Conservation (phyloP, 37 sponge, comb jelly and placozoan genomes). For the Haliclona indistincta region DNA sequence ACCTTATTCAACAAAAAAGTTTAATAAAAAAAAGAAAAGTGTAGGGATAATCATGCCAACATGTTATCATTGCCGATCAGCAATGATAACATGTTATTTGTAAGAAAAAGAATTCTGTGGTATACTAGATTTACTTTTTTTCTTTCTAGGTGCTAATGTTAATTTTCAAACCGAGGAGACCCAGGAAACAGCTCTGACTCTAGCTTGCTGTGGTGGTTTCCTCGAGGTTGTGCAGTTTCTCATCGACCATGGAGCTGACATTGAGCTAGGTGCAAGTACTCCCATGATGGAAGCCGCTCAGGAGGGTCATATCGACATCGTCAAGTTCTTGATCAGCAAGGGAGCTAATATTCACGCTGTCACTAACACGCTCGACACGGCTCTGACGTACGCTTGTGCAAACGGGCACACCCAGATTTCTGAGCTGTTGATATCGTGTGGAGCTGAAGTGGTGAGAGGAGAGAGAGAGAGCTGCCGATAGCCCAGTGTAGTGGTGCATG, state of each 20-base stretch:
- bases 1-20: too few relatives aligned
- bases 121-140: too few relatives aligned
- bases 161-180: conserved; percentile 87
- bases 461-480: too few relatives aligned
- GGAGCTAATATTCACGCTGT: conserved; percentile 70
- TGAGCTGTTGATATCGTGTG: conserved; percentile 56
- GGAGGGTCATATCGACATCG: conserved; percentile 79
- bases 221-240: conserved; percentile 67
- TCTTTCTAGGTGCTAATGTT: conserved; percentile 64
- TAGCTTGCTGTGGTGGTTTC: conserved; percentile 86
- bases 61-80: too few relatives aligned
- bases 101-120: too few relatives aligned
- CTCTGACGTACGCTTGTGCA: conserved; percentile 71
- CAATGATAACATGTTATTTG: too few relatives aligned
- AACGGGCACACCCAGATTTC: conserved; percentile 78
- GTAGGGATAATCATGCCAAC: too few relatives aligned
- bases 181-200: conserved; percentile 87
- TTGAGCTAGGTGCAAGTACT: conserved; percentile 80
- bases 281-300: conserved; percentile 88
- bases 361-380: conserved; percentile 72
- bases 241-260: conserved; percentile 69
- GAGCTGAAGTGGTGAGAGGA: conserved; percentile 67
- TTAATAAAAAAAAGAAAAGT: too few relatives aligned
- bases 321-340: conserved; percentile 70
- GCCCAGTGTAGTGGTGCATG: too few relatives aligned